Evolutionary conservation across 2,797 vertebrate species (phyloP), one percentile per base, ranked within the genome.

Genomic region (Sebastes dallii): DNA sequence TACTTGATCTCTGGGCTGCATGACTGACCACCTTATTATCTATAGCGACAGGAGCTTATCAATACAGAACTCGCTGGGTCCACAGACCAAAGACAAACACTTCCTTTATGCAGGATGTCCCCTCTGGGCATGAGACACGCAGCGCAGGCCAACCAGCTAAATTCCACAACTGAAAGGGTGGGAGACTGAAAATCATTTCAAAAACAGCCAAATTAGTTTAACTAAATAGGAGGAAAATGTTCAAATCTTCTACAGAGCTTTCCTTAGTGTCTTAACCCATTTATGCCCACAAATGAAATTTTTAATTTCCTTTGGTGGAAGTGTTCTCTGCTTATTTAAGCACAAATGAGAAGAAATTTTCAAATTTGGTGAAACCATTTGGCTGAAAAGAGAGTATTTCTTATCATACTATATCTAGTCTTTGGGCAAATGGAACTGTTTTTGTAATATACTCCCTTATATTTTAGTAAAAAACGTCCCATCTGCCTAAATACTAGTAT

Each of bases 1-100:
- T 96, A 97, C 94, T 96, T 94, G 96, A 98, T 97, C 96, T 96
- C 95, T 94, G 74, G 87, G 95, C 94, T 96, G 97, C 96, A 96
- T 96, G 96, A 96, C 96, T 97, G 97, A 97, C 94, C 96, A 95
- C 94, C 95, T 96, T 96, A 96, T 97, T 97, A 96, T 95, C 94
- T 96, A 95, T 96, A 95, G 91, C 88, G 95, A 95, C 94, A 95
- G 94, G 91, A 90, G 94, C 94, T 96, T 95, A 95, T 96, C 95
- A 85, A 93, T 86, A 84, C 89, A 93, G 82, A 93, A 95, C 52
- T 62, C 85, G 86, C 91, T 82, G 88, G 95, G 87, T 94, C 92
- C 94, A 88, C 87, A 92, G 93, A 95, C 91, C 94, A 95, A 95
- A 96, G 92, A 98, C 96, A 98, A 97, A 95, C 85, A 91, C 92